Evolutionary conservation across 2,797 vertebrate genomes (phyloP).

Genomic region (Pteropus rufus): DNA sequence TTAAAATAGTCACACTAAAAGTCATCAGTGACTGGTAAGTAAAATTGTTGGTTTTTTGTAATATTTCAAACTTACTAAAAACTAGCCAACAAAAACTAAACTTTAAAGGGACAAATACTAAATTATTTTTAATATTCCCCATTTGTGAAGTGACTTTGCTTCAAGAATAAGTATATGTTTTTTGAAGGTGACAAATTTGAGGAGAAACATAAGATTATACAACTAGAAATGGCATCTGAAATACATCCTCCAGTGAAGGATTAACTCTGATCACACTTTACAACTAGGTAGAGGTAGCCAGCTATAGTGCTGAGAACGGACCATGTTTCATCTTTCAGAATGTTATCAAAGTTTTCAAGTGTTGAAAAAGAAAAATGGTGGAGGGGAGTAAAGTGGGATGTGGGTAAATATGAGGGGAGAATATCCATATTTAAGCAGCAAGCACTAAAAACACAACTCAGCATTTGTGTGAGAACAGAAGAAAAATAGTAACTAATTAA

Average conservation of each 20-base stretch:
- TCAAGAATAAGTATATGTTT: not conserved
- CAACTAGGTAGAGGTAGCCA: not conserved
- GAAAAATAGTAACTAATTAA: not conserved
- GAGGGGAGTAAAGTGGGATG: not conserved
- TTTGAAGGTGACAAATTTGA: constrained; percentile 6
- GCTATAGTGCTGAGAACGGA: not conserved
- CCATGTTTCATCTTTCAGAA: not conserved
- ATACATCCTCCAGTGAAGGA: not conserved
- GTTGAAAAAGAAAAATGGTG: not conserved
- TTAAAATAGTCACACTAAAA: not conserved
- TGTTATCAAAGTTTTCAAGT: not conserved
- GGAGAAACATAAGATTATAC: not conserved
- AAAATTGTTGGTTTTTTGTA: not conserved
- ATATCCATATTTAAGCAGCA: not conserved
- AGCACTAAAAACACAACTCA: not conserved
- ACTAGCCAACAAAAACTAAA: not conserved
- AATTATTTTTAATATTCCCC: not conserved
- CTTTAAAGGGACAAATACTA: not conserved
- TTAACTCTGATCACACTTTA: not conserved
- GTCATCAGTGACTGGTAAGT: not conserved
- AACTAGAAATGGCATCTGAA: not conserved
- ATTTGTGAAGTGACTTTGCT: not conserved
- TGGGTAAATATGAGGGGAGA: not conserved
- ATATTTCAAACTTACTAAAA: constrained; percentile 34
- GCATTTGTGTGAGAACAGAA: not conserved